phyloP scores from a whole-genome alignment of 1,140 invertebrate genomes.

The Megalopta genalis region DNA sequence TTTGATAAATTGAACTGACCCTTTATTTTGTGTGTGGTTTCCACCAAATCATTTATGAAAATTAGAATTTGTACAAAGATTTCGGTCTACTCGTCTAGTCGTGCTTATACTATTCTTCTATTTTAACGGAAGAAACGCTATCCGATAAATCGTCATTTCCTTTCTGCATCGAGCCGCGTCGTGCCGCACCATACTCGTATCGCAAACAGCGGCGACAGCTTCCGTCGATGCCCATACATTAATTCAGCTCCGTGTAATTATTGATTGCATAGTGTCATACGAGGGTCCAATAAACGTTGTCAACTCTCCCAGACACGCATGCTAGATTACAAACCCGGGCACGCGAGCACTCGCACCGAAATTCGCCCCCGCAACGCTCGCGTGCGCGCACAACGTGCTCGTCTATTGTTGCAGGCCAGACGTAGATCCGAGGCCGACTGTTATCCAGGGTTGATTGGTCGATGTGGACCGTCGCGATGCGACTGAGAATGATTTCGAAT shows the following conservation, averaged over 20 bases:
- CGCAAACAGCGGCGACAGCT: slow-evolving; percentile 30
- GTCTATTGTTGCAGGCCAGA: slow-evolving; percentile 34
- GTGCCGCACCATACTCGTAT: slow-evolving; percentile 5
- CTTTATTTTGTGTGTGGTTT: too few relatives aligned
- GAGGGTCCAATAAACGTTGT: slow-evolving; percentile 59
- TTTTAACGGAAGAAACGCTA: too few relatives aligned
- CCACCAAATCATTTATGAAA: too few relatives aligned
- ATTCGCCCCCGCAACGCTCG: neutral
- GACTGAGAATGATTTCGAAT: slow-evolving; percentile 2
- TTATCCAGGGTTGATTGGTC: slow-evolving; percentile 53
- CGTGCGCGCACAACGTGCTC: slow-evolving; percentile 24
- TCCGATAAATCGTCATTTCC: too few relatives aligned
- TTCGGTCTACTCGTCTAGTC: too few relatives aligned
- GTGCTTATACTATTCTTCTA: too few relatives aligned
- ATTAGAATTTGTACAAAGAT: too few relatives aligned
- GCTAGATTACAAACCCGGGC: neutral
- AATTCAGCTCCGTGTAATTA: slow-evolving; percentile 63
- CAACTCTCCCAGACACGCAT: slow-evolving; percentile 33
- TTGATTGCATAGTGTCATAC: slow-evolving; percentile 61
- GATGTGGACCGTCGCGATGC: slow-evolving; percentile 17
- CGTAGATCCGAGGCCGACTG: slow-evolving; percentile 34
- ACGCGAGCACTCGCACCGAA: slow-evolving; percentile 3
- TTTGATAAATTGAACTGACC: too few relatives aligned
- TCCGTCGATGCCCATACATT: slow-evolving; percentile 56
- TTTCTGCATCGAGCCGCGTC: neutral